Evolutionary conservation across 2,113 vertebrate genomes (phyloP), one percentile per base, ranked within the genome.

Genomic region (Ranitomeya imitator): DNA sequence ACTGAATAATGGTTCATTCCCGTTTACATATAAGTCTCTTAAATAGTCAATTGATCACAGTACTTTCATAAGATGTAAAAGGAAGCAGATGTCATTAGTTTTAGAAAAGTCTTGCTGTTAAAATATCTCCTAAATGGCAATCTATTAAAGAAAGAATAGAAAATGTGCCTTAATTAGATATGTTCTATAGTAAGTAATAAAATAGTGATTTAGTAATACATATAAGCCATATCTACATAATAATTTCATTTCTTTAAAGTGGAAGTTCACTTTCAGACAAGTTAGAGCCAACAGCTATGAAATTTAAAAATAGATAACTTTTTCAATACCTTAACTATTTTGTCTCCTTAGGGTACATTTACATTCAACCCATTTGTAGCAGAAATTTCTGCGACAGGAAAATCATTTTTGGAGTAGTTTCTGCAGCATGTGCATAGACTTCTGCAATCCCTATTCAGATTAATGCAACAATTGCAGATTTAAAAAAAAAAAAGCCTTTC

Each of bases 61-160:
- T 57, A 31, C 26, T 57, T 74, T 37, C 12, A 55, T 45, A 31
- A 55, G 16, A 76, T 76, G 57, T 76, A 6, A 85, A 59, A 55
- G 60, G 83, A 19, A 85, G 55, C 61, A 83, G 37, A 67, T 67
- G 45, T 54, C 81, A 83, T 67, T 63, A 52, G 79, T 60, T 61
- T 18, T 19, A 31, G 37, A 60, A 59, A 59, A 61, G 79, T 37
- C 59, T 60, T 81, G 52, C 73, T 76, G 73, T 76, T 76, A 76
- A 81, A 81, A 31, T 7, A 60, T 15, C n/a, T 31, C 54, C 55
- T 59, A 6, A 81, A 61, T 19, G 7, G 55, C 26, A 81, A 61
- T 59, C n/a, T 61, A 19, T 81, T 31, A 60, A 37, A 37, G 18
- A 52, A 51, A 76, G 45, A 76, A 52, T 76, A 19, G 7, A 51